phyloP scores from a whole-genome alignment of 2,888 invertebrate genomes.

The Masnerella sp. region DNA sequence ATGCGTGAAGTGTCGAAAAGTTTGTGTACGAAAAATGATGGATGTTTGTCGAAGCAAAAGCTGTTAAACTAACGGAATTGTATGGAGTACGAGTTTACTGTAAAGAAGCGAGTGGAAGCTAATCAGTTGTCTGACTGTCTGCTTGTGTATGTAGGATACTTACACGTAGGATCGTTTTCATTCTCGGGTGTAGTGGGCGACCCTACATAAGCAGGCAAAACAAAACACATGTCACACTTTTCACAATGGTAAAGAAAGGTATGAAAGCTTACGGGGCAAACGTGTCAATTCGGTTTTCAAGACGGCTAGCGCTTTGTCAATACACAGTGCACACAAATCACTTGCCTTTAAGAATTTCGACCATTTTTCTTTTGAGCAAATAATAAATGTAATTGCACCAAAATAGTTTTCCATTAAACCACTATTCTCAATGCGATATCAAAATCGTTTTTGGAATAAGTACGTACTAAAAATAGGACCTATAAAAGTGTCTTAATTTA shows the following conservation, averaged over 20 bases:
- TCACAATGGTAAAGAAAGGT: slow-evolving; percentile 69
- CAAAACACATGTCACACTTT: slow-evolving; percentile 77
- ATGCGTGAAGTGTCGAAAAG: slow-evolving; percentile 29
- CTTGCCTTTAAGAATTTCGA: too few species aligned
- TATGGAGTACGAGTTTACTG: slow-evolving; percentile 22
- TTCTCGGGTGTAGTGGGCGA: slow-evolving; percentile 79
- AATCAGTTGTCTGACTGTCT: slow-evolving; percentile 51
- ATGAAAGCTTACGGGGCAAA: slow-evolving; percentile 41
- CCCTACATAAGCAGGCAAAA: slow-evolving; percentile 78
- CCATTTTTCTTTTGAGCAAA: too few species aligned
- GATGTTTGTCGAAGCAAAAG: slow-evolving; percentile 45
- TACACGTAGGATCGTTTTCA: slow-evolving; percentile 79
- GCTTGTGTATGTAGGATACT: slow-evolving; percentile 73
- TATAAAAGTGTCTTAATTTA: too few species aligned
- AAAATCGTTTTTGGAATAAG: too few species aligned
- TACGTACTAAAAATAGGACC: too few species aligned
- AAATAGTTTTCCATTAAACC: too few species aligned
- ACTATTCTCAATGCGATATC: too few species aligned
- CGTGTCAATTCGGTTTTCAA: slow-evolving; percentile 27
- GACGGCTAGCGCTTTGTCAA: neutral
- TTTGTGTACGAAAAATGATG: slow-evolving; percentile 31
- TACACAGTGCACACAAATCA: slow-evolving; percentile 16
- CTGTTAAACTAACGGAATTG: slow-evolving; percentile 24
- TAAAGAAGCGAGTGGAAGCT: slow-evolving; percentile 35
- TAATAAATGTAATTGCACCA: too few species aligned